Conservation (phyloP, 2,888 invertebrate genomes). For the Drosophila incognita region DNA sequence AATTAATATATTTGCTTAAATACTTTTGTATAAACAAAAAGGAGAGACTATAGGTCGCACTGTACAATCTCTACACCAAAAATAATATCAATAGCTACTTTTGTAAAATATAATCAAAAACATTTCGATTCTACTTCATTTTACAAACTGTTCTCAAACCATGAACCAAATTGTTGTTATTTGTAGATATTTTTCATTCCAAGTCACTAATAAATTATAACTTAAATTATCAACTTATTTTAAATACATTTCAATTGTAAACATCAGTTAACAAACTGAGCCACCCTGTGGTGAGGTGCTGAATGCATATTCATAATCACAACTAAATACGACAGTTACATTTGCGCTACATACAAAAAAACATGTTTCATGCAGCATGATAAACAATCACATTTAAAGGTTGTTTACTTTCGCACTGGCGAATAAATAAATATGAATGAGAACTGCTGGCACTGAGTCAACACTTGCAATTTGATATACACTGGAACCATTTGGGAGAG, state of each 20-base stretch:
- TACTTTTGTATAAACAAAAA: neutral
- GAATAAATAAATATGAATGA: slow-evolving; percentile 23
- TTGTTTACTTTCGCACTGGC: slow-evolving; percentile 18
- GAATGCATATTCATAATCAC: neutral
- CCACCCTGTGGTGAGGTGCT: neutral
- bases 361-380: slow-evolving; percentile 2
- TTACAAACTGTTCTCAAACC: neutral
- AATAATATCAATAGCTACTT: too few species aligned
- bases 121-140: neutral
- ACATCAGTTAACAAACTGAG: neutral
- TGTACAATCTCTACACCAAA: too few species aligned
- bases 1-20: too few species aligned
- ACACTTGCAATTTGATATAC: slow-evolving; percentile 27
- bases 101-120: neutral
- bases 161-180: neutral
- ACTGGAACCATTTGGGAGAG: neutral
- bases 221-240: neutral
- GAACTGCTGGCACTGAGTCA: slow-evolving; percentile 37
- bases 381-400: slow-evolving; percentile 15
- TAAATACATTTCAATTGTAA: neutral
- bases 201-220: neutral
- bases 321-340: neutral
- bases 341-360: neutral
- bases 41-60: too few species aligned
- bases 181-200: neutral